These are phyloP conservation scores for Hybognathus amarus DNA, from an alignment of 2,797 vertebrate genomes.

Conservation along the genomic window DNA sequence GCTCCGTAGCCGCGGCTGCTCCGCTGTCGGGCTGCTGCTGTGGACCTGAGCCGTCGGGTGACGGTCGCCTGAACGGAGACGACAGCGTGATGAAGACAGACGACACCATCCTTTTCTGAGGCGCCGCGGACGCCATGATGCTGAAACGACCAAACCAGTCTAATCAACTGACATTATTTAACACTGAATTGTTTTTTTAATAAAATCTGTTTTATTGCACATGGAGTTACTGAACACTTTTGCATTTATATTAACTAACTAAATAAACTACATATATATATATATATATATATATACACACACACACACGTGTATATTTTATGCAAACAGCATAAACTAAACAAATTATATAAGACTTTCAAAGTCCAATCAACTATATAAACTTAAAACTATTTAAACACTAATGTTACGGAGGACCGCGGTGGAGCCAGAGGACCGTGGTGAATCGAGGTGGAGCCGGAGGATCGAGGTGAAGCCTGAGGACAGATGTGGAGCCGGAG, in stretches of 20 bases:
- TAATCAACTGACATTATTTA: background rate
- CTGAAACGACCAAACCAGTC: background rate
- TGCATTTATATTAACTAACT: background rate
- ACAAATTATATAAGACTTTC: background rate
- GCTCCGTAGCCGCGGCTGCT: conserved; percentile 51
- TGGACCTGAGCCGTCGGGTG: conserved; percentile 71
- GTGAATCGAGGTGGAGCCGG: no score
- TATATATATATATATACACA: background rate
- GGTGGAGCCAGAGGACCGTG: no score
- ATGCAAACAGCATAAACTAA: background rate
- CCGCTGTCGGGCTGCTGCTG: conserved; percentile 51
- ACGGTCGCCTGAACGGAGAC: conserved; percentile 79
- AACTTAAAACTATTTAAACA: no score
- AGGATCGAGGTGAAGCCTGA: no score
- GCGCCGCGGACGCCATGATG: conserved; percentile 74
- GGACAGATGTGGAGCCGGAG: no score
- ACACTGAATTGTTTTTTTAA: no score
- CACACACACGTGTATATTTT: no score
- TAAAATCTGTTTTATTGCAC: background rate
- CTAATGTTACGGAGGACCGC: no score
- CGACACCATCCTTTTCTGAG: conserved; percentile 86
- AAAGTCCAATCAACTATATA: no score
- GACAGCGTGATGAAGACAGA: conserved; percentile 91
- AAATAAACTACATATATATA: background rate
- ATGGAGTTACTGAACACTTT: background rate